Evolutionary conservation across 2,113 vertebrate species (phyloP), one percentile per base, ranked within the genome.

Genomic region (Acrocephalus kingi): DNA sequence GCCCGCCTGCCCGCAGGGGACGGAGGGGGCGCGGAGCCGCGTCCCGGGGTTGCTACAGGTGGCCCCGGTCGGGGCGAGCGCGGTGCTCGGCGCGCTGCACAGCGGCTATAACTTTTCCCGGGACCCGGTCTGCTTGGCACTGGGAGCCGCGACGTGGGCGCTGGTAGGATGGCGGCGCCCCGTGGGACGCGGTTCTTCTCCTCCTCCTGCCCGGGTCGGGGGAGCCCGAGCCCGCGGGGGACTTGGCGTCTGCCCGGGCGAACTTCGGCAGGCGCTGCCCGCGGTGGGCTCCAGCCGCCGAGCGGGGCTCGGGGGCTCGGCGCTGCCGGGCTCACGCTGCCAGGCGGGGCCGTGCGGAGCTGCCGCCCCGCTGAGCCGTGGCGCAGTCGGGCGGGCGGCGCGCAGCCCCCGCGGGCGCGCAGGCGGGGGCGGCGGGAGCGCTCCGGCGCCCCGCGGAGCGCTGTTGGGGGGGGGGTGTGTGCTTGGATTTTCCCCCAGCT

Each of bases 371-470:
- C 37, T 27, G 39, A 56, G 79, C 89, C 93, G 78, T 95, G 97
- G 95, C 94, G 97, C 97, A 94, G 97, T 93, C 89, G 54, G 78
- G 64, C 64, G 64, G 64, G 71, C 52, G 52, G 68, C 68, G 49
- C 68, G 68, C 68, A 71, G 35, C 68, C 68, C 68, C 68, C 49
- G 48, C 73, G 73, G 72, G 52, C 19, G 81, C 81, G 58, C 81
- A 58, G 51, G 78, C 76, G 33, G 45, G 59, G 61, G 46, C 46
- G 49, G 79, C 22, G 78, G 76, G 31, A 43, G 71, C 76, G 66
- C 84, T 84, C 84, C 74, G 31, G 61, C 20, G 77, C 74, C 63
- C 68, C 74, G 39, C 20, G 55, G 74, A 55, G 55, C 46, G 19
- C 59, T 8, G 14, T 15, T 35, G 7, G 23, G 30, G 33, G 30